phyloP scores from a whole-genome alignment of 2,797 vertebrate genomes.

The Ispidina lecontei region DNA sequence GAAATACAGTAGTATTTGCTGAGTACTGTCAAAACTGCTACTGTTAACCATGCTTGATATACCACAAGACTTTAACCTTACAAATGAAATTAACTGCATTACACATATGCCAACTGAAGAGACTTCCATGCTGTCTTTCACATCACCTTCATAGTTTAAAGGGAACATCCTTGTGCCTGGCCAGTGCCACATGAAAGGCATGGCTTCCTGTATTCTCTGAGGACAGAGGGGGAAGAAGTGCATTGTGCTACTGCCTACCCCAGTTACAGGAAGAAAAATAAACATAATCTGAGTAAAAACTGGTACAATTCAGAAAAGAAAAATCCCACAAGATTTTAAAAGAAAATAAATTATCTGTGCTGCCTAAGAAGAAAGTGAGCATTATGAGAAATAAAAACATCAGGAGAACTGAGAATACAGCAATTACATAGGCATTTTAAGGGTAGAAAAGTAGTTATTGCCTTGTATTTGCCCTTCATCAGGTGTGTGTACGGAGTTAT shows the following conservation, averaged over 20 bases:
- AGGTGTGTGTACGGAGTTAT: background rate
- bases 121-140: background rate
- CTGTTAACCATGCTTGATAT: background rate
- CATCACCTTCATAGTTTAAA: background rate
- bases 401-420: background rate
- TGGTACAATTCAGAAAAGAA: background rate
- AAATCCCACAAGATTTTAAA: background rate
- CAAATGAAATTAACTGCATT: background rate
- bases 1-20: background rate
- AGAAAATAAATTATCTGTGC: background rate
- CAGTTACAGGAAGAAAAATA: background rate
- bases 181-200: background rate
- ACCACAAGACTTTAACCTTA: background rate
- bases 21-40: background rate
- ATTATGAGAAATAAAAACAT: background rate
- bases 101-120: background rate
- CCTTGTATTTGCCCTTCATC: fast-evolving
- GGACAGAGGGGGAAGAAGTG: background rate
- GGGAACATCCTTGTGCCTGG: background rate
- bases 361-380: background rate
- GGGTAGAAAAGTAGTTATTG: background rate
- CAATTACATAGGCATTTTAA: background rate
- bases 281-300: background rate
- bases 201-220: background rate
- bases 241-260: background rate